Evolutionary conservation across 2,888 invertebrate species (phyloP), one percentile per base, ranked within the genome.

Genomic region (Lasioglossum villosulum): DNA sequence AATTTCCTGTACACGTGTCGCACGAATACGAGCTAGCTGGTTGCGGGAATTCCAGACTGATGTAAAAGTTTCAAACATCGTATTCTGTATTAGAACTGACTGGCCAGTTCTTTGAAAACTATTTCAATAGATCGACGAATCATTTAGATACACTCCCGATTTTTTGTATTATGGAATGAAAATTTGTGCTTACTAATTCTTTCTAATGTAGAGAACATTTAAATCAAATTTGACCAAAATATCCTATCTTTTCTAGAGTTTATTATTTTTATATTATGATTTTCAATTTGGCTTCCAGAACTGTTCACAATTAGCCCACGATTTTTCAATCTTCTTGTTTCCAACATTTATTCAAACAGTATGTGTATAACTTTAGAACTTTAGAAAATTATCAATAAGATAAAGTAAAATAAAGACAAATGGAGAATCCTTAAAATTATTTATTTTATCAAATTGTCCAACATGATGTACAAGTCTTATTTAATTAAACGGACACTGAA

Each of bases 361-460:
- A 39, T 39, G 8, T 39, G 39, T 39, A 39, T 39, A 39, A 42
- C n/a, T n/a, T n/a, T n/a, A n/a, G n/a, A n/a, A n/a, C 10, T 42
- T 42, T 37, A 39, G 10, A 59, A 59, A 12, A 27, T 0, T 8
- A 66, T 34, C 10, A 8, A 66, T 23, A 37, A 1, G 23, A 19
- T 72, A 63, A 30, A n/a, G 75, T 30, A 52, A 76, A 30, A 66
- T 78, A 10, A 52, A 63, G 19, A 42, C 66, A n/a, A 42, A 19
- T 72, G 66, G 30, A 79, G 78, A 84, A 84, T 76, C 84, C 68
- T 89, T 82, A 83, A 89, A 90, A 90, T 86, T 84, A 78, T 93
- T 92, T 92, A 92, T 92, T 93, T 90, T 86, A 90, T 90, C 87
- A 92, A 91, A 93, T 92, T 90, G 90, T 93, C 92, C 90, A 92